These are phyloP conservation scores for Drosophila serrata DNA, from an alignment of 1,140 invertebrate species.

Conservation along the genomic window DNA sequence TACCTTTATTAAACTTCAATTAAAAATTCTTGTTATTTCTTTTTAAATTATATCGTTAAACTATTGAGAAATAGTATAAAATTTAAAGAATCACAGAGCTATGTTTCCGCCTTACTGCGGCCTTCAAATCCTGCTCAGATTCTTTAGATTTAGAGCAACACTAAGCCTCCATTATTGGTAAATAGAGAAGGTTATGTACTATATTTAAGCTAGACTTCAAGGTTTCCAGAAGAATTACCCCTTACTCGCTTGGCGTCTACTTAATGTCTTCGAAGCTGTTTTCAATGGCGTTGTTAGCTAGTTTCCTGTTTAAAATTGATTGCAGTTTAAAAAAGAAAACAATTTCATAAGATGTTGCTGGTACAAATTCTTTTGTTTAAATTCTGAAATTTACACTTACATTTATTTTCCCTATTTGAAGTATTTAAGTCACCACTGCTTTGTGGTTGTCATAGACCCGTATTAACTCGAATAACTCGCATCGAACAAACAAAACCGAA, in stretches of 20 bases:
- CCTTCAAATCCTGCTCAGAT: not conserved
- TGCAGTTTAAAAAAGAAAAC: not conserved
- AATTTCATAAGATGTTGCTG: not conserved
- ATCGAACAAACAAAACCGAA: conserved; percentile 39
- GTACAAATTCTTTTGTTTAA: not conserved
- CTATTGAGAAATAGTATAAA: too few relatives aligned
- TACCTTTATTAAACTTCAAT: not conserved
- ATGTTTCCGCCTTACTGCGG: too few relatives aligned
- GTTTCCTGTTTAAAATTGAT: too few relatives aligned
- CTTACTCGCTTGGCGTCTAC: not conserved
- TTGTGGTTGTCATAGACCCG: conserved; percentile 38
- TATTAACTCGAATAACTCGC: not conserved
- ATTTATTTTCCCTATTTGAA: not conserved
- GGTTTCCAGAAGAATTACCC: not conserved
- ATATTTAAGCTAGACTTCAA: not conserved
- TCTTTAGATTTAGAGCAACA: not conserved
- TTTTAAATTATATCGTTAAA: not conserved
- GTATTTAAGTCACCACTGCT: not conserved
- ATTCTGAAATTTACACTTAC: not conserved
- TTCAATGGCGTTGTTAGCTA: too few relatives aligned
- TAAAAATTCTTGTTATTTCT: not conserved
- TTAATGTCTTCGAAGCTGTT: not conserved
- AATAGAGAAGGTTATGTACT: not conserved
- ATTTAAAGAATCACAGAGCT: too few relatives aligned
- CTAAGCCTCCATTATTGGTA: not conserved